phyloP scores from a whole-genome alignment of 2,888 invertebrate species.

The Ectemnius lituratus region DNA sequence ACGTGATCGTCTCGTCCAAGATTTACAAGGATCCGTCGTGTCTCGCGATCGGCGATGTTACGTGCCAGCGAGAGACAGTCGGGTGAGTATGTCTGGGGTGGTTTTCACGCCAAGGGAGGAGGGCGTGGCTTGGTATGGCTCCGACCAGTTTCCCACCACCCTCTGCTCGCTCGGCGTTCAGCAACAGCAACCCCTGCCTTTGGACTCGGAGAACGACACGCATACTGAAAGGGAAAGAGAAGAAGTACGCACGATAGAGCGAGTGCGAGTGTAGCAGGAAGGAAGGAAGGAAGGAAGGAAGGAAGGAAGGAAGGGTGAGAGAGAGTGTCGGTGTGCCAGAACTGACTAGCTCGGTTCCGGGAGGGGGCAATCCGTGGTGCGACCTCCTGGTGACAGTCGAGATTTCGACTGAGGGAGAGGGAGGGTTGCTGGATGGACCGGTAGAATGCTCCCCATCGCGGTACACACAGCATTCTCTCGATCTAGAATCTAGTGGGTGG shows the following conservation, averaged over 20 bases:
- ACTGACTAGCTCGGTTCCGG: constrained; percentile 42
- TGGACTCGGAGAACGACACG: not conserved
- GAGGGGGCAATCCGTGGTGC: constrained; percentile 47
- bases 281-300: not conserved
- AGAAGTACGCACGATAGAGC: constrained; percentile 23
- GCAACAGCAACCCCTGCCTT: constrained; percentile 31
- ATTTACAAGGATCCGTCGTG: not conserved
- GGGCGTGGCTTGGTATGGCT: constrained; percentile 55
- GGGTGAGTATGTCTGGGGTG: constrained; percentile 41
- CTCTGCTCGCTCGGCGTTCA: not conserved
- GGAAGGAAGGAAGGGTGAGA: constrained; percentile 3
- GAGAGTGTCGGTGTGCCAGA: not conserved
- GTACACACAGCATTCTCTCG: constrained; percentile 13
- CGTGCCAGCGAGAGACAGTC: constrained; percentile 64
- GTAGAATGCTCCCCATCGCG: constrained; percentile 32
- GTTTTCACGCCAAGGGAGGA: constrained; percentile 31
- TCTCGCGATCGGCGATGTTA: not conserved
- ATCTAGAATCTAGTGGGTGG: not conserved
- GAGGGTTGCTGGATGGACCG: constrained; percentile 19
- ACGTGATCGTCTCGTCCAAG: too few relatives aligned
- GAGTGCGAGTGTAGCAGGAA: constrained; percentile 1
- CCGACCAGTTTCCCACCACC: constrained; percentile 63
- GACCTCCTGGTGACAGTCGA: constrained; percentile 49
- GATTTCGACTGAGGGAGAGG: constrained; percentile 28
- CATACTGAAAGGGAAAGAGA: constrained; percentile 1